phyloP scores from a whole-genome alignment of 2,113 vertebrate genomes.

The Octodon degus region DNA sequence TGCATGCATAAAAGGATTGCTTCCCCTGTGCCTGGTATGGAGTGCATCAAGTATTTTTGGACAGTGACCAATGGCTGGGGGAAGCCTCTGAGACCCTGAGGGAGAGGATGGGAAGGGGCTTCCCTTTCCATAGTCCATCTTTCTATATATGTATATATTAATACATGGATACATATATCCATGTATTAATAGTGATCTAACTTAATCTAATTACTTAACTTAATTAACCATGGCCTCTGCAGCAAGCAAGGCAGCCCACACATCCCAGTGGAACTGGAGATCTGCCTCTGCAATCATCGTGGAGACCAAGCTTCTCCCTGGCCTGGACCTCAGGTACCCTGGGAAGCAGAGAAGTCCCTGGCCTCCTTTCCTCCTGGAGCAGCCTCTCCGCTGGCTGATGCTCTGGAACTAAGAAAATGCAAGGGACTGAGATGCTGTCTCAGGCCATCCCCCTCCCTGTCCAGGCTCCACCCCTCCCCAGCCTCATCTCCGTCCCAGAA shows the following conservation, averaged over 20 bases:
- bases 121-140: neutral
- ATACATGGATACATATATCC: neutral
- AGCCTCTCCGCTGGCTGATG: neutral
- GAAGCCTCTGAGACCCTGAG: neutral
- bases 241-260: neutral
- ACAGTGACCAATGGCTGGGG: neutral
- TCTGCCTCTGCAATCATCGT: neutral
- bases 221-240: conserved; percentile 16
- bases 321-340: neutral
- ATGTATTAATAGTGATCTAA: neutral
- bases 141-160: neutral
- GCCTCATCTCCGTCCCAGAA: neutral
- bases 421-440: neutral
- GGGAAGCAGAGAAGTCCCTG: neutral
- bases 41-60: neutral
- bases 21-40: accelerated
- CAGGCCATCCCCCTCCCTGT: neutral
- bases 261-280: neutral
- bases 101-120: neutral
- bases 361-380: neutral
- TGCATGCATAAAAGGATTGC: neutral
- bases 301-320: neutral
- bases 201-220: conserved; percentile 28
- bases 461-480: neutral
- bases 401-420: neutral